Evolutionary conservation across 1,140 invertebrate genomes (phyloP), one percentile per base, ranked within the genome.

Genomic region (Drosophila lacertosa): DNA sequence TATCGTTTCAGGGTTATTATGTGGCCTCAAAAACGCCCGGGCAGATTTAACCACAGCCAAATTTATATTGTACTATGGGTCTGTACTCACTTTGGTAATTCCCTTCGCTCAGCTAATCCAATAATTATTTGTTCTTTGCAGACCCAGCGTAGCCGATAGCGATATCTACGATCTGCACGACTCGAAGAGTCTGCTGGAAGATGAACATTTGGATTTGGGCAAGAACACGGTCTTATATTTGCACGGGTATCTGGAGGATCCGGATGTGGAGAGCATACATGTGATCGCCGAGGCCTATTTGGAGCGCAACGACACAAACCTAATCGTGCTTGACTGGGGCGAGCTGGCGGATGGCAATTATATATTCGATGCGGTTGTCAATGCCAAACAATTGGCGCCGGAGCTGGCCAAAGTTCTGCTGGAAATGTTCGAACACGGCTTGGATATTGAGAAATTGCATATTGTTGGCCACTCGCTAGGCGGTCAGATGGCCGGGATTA

Each of bases 381-480:
- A 93, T 74, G 92, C 92, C 0, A 93, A 93, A 71, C 92, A 92
- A 62, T 53, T 92, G 54, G 91, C 72, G 1, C 74, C 78, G 3
- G 77, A 86, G 11, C 16, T 92, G 32, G 91, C 90, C 10, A 79
- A 82, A 42, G 57, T 89, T 0, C 66, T 93, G 0, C 48, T 90
- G 1, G 32, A 82, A 40, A 72, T 92, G 62, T 91, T 92, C 62
- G 80, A 89, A 2, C 54, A 74, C 11, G 92, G 92, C 2, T 47
- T 92, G 20, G 75, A 92, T 13, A 48, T 89, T 22, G 70, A 92
- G 0, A 91, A 90, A 11, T 91, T 95, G n/a, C 95, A 97, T 81
- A 82, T 96, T 3, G 93, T 97, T 32, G 95, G 95, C 0, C 95
- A 96, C 86, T 96, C 95, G 4, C 90, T 97, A 33, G 96, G 96